Evolutionary conservation across 2,113 vertebrate genomes (phyloP), one percentile per base, ranked within the genome.

Genomic region (Oceanites oceanicus): DNA sequence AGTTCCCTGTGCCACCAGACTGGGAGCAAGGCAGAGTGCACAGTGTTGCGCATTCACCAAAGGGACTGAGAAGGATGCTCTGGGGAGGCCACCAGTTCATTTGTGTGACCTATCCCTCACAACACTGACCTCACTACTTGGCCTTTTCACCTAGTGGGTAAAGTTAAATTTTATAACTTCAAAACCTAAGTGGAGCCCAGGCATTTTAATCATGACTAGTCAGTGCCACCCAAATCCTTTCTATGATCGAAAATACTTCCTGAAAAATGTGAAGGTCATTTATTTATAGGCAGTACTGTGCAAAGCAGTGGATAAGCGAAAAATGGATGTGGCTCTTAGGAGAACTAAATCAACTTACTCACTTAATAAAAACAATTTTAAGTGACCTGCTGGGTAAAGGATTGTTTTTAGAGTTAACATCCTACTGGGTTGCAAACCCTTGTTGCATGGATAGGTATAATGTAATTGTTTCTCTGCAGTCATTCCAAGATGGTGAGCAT

Each of bases 1-100:
- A 32, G 9, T 42, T 91, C 56, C 16, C 21, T 7, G 1, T 1
- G 4, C 11, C 0, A 0, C 52, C 23, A n/a, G 44, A 42, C 32
- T 3, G 6, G 13, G 29, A 88, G 52, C 14, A 44, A 53, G n/a
- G 27, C 55, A 77, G 82, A 58, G 15, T 19, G 2, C 53, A 30
- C 26, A 52, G 65, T 1, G 0, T 32, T 84, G 52, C 1, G 4
- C 32, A 6, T 62, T 77, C 3, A 2, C 65, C 32, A 27, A 45
- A 66, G 59, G 40, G 47, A 42, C 4, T 8, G 49, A 90, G 61
- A 56, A 12, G 9, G n/a, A 10, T 68, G 58, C 7, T 52, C 15
- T 2, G 1, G 26, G 14, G 16, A 27, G 32, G 15, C 3, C 65
- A 36, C 13, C 0, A 0, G 27, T n/a, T 88, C 13, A 19, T 66